phyloP scores from a whole-genome alignment of 2,888 invertebrate species.

The Cheilosia impressa region DNA sequence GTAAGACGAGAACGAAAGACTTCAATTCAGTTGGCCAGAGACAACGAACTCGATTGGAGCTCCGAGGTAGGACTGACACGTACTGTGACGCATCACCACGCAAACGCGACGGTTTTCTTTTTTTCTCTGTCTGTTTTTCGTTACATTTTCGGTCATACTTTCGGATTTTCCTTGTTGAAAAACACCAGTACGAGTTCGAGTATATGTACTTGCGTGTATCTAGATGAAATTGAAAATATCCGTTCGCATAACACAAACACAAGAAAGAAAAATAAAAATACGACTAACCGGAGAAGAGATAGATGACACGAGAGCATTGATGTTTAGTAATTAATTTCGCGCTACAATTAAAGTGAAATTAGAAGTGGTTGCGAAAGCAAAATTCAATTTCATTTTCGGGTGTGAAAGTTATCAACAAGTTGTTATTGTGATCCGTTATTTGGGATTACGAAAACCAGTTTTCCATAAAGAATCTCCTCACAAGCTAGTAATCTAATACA shows the following conservation, averaged over 20 bases:
- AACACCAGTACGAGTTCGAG: neutral
- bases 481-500: constrained; percentile 3
- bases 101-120: constrained; percentile 49
- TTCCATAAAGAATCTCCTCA: neutral
- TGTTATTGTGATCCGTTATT: constrained; percentile 35
- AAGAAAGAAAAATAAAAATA: too few species aligned
- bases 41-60: constrained; percentile 83
- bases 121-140: constrained; percentile 11
- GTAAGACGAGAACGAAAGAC: constrained; percentile 82
- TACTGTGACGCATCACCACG: constrained; percentile 52
- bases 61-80: constrained; percentile 69
- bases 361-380: constrained; percentile 62
- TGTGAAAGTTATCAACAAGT: constrained; percentile 66
- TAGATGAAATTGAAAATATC: constrained; percentile 23
- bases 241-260: neutral
- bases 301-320: constrained; percentile 39
- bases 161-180: constrained; percentile 48
- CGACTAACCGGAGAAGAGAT: neutral
- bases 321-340: constrained; percentile 45
- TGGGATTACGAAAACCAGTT: constrained; percentile 30
- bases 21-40: constrained; percentile 83
- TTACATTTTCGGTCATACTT: constrained; percentile 47
- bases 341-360: constrained; percentile 67
- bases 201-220: constrained; percentile 14
- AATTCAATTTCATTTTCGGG: constrained; percentile 62